A percentile compares a stretch with the other conserved stretches of the same genome.
Conservation (phyloP, 2,888 invertebrate species). For the Andrena minutula region DNA sequence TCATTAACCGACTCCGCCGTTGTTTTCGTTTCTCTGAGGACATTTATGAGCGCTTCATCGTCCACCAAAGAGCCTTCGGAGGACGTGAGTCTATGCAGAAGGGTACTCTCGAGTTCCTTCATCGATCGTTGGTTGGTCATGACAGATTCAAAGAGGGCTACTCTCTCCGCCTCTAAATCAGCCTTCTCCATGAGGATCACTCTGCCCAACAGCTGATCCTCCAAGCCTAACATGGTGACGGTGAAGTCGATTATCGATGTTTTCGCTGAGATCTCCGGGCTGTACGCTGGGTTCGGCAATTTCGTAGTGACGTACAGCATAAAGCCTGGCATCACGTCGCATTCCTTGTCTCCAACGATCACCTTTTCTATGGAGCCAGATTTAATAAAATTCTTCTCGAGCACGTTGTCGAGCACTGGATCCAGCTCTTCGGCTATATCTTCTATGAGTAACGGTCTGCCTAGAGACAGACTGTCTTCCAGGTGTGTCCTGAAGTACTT, state of each 20-base stretch:
- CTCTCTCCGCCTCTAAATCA: constrained; percentile 97
- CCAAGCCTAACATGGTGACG: constrained; percentile 97
- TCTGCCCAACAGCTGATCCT: constrained; percentile 96
- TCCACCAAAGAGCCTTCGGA: constrained; percentile 97
- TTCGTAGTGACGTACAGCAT: constrained; percentile 98
- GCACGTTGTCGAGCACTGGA: constrained; percentile 97
- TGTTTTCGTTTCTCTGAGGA: constrained; percentile 92
- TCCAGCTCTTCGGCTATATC: constrained; percentile 98
- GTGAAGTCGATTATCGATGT: constrained; percentile 99
- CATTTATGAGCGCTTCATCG: constrained; percentile 97
- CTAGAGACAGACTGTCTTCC: constrained; percentile 94
- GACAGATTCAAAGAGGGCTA: constrained; percentile 96
- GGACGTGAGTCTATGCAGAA: constrained; percentile 95
- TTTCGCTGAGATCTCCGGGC: constrained; percentile 98
- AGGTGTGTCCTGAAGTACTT: constrained; percentile 97
- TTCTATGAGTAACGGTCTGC: constrained; percentile 96
- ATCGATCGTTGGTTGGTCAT: constrained; percentile 98
- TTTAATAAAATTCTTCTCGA: constrained; percentile 99
- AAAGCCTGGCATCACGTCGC: constrained; percentile 98
- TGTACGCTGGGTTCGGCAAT: constrained; percentile 97
- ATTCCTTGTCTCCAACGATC: constrained; percentile 97
- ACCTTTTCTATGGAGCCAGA: constrained; percentile 98
- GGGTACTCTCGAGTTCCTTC: constrained; percentile 97
- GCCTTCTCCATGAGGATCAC: constrained; percentile 98
- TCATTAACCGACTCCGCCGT: constrained; percentile 98